These are phyloP conservation scores for Bradypus variegatus DNA, from an alignment of 2,797 vertebrate genomes.

Conservation along the genomic window DNA sequence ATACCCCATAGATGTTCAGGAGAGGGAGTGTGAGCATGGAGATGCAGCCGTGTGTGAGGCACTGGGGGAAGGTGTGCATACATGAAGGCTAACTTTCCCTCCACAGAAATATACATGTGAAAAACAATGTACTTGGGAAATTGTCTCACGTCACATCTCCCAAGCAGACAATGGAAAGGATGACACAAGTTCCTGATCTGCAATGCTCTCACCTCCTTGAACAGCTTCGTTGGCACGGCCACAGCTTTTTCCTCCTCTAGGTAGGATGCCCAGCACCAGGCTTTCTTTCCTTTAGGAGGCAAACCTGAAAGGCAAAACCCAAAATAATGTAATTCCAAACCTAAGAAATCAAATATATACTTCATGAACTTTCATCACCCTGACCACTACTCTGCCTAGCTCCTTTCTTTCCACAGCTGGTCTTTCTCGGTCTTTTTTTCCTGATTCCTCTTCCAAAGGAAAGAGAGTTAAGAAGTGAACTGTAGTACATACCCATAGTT, in stretches of 20 bases:
- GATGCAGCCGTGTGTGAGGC: accelerated
- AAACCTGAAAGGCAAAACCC: slow-evolving; percentile 70
- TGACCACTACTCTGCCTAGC: too few relatives aligned
- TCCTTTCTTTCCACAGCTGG: background rate
- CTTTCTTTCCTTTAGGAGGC: slow-evolving; percentile 80
- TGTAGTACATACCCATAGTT: background rate
- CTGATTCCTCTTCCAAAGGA: background rate
- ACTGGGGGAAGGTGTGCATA: too few relatives aligned
- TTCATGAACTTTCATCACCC: background rate
- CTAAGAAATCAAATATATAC: background rate
- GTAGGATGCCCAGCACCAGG: slow-evolving; percentile 85
- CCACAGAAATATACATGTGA: too few relatives aligned
- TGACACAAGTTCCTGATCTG: background rate
- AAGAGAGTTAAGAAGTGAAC: background rate
- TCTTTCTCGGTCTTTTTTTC: background rate
- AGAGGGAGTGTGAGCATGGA: accelerated
- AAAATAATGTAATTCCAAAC: background rate
- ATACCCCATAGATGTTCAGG: background rate
- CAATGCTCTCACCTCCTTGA: slow-evolving; percentile 78
- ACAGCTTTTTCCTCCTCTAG: slow-evolving; percentile 81
- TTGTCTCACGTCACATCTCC: background rate
- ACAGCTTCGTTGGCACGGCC: slow-evolving; percentile 81
- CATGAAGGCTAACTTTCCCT: background rate
- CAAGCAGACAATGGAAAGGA: background rate
- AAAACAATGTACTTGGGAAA: background rate